Evolutionary conservation across 2,888 invertebrate species (phyloP).

Genomic region (Trichopoda pennipes): DNA sequence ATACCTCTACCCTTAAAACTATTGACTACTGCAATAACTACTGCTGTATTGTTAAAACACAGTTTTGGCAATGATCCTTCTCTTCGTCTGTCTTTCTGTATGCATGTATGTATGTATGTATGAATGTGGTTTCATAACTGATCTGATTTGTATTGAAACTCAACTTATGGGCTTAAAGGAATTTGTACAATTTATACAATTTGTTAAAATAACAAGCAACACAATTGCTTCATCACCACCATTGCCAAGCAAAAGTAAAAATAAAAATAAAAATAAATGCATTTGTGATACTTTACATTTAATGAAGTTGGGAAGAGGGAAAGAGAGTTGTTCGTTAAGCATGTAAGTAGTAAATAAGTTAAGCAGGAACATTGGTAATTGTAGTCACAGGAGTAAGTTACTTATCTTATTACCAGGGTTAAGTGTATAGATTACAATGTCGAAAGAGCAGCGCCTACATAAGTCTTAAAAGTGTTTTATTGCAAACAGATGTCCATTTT

Average conservation of each 20-base stretch:
- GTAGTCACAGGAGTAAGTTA: constrained; percentile 67
- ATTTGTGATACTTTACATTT: constrained; percentile 13
- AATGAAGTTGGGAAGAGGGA: not conserved
- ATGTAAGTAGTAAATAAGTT: not conserved
- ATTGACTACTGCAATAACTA: constrained; percentile 10
- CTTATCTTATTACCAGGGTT: constrained; percentile 71
- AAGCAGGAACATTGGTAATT: constrained; percentile 53
- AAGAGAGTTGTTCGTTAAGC: not conserved
- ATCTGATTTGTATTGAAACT: constrained; percentile 59
- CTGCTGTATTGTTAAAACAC: constrained; percentile 2
- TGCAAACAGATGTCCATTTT: constrained; percentile 7
- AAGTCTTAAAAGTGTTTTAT: constrained; percentile 60
- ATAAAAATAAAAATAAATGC: constrained; percentile 1
- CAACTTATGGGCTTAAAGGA: constrained; percentile 65
- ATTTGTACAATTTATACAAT: constrained; percentile 65
- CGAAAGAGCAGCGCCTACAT: constrained; percentile 68
- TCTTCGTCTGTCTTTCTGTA: not conserved
- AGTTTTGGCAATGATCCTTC: not conserved
- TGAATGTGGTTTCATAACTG: constrained; percentile 32
- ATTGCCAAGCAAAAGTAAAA: not conserved
- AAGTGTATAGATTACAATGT: constrained; percentile 69
- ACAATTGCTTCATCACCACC: constrained; percentile 50
- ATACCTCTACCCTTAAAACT: constrained; percentile 61
- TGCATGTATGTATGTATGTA: constrained; percentile 11
- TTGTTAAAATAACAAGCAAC: constrained; percentile 65